Evolutionary conservation across 2,888 invertebrate genomes (phyloP).

Genomic region (Celastrina argiolus): DNA sequence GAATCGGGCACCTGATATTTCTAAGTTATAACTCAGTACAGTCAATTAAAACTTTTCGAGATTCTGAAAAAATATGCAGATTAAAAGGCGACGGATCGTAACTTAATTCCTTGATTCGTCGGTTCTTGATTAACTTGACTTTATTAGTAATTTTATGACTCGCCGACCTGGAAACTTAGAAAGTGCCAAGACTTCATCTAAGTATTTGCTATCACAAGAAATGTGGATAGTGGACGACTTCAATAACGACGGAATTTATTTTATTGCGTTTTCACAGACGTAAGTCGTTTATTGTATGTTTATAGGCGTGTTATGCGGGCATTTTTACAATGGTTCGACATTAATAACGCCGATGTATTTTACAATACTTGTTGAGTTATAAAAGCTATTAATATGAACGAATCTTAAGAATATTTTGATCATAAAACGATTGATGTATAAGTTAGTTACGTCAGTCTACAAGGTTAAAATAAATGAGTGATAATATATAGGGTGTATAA

Average conservation of each 20-base stretch:
- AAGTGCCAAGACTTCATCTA: background rate
- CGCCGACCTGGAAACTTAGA: background rate
- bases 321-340: background rate
- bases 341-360: background rate
- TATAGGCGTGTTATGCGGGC: background rate
- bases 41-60: background rate
- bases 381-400: no score
- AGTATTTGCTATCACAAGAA: background rate
- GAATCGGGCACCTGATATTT: no score
- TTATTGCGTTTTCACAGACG: conserved; percentile 11
- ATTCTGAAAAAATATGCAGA: background rate
- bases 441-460: no score
- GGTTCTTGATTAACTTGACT: background rate
- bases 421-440: no score
- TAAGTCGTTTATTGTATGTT: background rate
- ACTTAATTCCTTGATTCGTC: background rate
- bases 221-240: background rate
- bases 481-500: no score
- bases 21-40: background rate
- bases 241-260: conserved; percentile 9
- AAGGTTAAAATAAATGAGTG: no score
- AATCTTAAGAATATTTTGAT: no score
- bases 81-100: background rate
- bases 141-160: background rate
- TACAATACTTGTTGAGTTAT: background rate